phyloP scores from a whole-genome alignment of 2,113 vertebrate species.

The Ceyx melanurus region DNA sequence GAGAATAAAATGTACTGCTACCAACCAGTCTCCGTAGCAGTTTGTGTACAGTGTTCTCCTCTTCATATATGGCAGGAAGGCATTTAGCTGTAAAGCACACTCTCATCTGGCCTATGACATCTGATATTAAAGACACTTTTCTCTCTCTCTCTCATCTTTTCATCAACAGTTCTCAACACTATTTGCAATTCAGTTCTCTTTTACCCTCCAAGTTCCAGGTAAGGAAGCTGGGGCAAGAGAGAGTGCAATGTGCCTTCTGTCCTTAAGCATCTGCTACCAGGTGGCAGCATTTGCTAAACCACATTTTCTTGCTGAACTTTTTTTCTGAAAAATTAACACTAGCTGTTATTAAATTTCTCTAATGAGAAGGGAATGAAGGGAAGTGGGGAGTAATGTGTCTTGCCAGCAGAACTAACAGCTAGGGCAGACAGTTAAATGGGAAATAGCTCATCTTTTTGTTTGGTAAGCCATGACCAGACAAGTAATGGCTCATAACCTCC shows the following conservation, averaged over 20 bases:
- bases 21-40: neutral
- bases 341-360: neutral
- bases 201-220: neutral
- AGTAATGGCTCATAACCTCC: neutral
- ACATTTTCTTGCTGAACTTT: neutral
- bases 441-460: neutral
- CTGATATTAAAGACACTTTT: neutral
- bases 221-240: neutral
- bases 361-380: neutral
- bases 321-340: neutral
- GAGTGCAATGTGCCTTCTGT: neutral
- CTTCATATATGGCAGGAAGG: neutral
- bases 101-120: neutral
- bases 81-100: neutral
- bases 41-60: neutral
- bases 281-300: neutral
- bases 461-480: neutral
- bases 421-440: neutral
- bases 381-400: fast-evolving
- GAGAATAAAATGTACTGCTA: neutral
- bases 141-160: neutral
- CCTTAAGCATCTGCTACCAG: neutral
- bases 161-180: neutral
- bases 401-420: neutral
- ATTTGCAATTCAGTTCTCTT: neutral